A percentile compares a stretch with the other conserved stretches of the same genome.
phyloP scores from a whole-genome alignment of 1,140 invertebrate species.

The Phthorimaea operculella region DNA sequence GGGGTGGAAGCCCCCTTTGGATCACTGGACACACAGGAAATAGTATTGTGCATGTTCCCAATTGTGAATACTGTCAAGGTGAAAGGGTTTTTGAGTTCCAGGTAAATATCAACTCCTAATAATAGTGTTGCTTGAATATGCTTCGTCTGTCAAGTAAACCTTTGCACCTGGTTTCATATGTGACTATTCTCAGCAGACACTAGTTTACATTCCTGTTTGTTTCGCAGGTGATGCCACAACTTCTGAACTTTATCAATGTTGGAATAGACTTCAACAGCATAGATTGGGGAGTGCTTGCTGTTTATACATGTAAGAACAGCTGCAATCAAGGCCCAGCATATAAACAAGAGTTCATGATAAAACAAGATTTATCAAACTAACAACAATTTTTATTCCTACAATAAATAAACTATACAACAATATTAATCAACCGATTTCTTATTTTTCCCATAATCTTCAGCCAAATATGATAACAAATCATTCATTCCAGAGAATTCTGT shows the following conservation, averaged over 20 bases:
- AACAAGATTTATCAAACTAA: slow-evolving; percentile 80
- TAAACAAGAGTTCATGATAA: slow-evolving; percentile 84
- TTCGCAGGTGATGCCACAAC: slow-evolving; percentile 91
- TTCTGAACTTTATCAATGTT: slow-evolving; percentile 80
- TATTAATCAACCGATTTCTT: background rate
- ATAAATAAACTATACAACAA: slow-evolving; percentile 14
- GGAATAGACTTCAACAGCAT: slow-evolving; percentile 76
- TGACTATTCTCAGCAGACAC: too few species aligned
- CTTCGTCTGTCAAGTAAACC: too few species aligned
- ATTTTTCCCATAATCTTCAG: slow-evolving; percentile 65
- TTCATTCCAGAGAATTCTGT: slow-evolving; percentile 88
- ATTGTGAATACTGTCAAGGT: slow-evolving; percentile 79
- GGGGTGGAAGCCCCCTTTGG: slow-evolving; percentile 82
- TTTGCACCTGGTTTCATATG: too few species aligned
- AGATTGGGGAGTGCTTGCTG: slow-evolving; percentile 89
- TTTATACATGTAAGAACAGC: slow-evolving; percentile 88
- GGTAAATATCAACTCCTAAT: too few species aligned
- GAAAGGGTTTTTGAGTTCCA: slow-evolving; percentile 92
- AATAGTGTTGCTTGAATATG: too few species aligned
- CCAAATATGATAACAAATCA: slow-evolving; percentile 82
- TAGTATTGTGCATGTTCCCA: slow-evolving; percentile 65
- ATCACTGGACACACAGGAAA: slow-evolving; percentile 73
- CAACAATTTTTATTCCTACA: slow-evolving; percentile 15
- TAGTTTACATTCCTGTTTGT: slow-evolving; percentile 12
- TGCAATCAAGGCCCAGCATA: slow-evolving; percentile 75